These are phyloP conservation scores for Parascotia fuliginaria DNA, from an alignment of 2,888 invertebrate genomes.

Conservation along the genomic window DNA sequence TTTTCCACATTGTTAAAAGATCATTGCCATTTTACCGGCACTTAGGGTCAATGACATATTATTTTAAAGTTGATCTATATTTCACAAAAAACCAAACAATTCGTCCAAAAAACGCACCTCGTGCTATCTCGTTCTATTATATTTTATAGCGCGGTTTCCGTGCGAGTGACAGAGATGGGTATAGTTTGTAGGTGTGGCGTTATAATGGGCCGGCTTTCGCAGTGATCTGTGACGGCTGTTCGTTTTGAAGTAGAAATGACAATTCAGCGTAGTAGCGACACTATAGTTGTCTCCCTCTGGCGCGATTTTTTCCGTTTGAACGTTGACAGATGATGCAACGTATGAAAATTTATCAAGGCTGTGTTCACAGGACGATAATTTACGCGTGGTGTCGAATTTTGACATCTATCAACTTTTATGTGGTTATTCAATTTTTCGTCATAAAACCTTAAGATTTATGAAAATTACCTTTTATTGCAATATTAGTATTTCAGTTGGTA, in stretches of 20 bases:
- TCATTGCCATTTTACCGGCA: constrained; percentile 54
- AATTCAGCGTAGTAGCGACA: constrained; percentile 47
- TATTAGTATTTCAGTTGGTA: no score
- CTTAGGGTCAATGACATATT: constrained; percentile 75
- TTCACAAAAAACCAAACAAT: constrained; percentile 75
- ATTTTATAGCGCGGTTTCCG: constrained; percentile 17
- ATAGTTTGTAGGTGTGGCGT: constrained; percentile 47
- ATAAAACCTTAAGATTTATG: constrained; percentile 4
- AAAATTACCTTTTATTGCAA: no score
- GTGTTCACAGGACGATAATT: constrained; percentile 53
- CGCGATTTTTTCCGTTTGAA: constrained; percentile 60
- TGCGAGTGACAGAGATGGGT: constrained; percentile 59
- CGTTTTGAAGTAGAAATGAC: constrained; percentile 75
- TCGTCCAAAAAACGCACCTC: constrained; percentile 58
- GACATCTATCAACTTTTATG: constrained; percentile 23
- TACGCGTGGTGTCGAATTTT: constrained; percentile 45
- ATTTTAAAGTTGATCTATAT: constrained; percentile 81
- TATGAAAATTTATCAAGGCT: constrained; percentile 62
- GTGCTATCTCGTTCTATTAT: constrained; percentile 52
- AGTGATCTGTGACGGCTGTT: constrained; percentile 78
- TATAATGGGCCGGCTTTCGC: constrained; percentile 78
- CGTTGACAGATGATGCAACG: constrained; percentile 71
- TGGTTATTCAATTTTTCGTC: constrained; percentile 7
- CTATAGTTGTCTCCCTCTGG: constrained; percentile 63
- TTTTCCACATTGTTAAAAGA: constrained; percentile 38